Evolutionary conservation across 2,888 invertebrate species (phyloP).

Genomic region (Morinoia aosen): DNA sequence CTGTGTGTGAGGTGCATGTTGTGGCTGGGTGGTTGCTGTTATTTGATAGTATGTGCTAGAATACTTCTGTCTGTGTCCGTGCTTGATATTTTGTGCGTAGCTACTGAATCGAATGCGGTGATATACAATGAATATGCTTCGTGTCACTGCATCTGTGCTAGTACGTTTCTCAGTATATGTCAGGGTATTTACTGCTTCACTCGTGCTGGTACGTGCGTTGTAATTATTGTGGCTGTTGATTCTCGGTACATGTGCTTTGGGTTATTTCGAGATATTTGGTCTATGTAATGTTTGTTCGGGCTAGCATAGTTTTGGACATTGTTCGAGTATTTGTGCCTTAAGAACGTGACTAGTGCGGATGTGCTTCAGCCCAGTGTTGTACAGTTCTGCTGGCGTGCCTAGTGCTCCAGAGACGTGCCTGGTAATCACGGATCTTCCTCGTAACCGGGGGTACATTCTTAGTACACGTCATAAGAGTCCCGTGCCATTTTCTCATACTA

Average conservation of each 20-base stretch:
- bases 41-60: not conserved
- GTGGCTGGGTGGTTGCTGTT: not conserved
- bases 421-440: not conserved
- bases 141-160: not conserved
- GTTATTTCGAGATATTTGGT: not conserved
- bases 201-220: not conserved
- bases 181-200: not conserved
- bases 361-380: not conserved
- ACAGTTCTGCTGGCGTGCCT: not conserved
- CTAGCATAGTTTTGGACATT: not conserved
- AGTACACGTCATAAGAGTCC: too few species aligned
- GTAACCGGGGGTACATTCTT: not conserved
- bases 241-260: slow-evolving; percentile 1
- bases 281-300: not conserved
- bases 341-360: not conserved
- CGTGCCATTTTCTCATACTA: too few species aligned
- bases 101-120: not conserved
- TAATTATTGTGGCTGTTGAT: not conserved
- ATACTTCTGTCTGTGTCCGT: not conserved
- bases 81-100: not conserved
- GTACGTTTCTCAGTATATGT: not conserved
- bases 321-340: not conserved
- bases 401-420: not conserved
- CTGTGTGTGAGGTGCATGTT: not conserved
- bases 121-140: not conserved